Evolutionary conservation across 2,113 vertebrate genomes (phyloP).

Genomic region (Halichoerus grypus): DNA sequence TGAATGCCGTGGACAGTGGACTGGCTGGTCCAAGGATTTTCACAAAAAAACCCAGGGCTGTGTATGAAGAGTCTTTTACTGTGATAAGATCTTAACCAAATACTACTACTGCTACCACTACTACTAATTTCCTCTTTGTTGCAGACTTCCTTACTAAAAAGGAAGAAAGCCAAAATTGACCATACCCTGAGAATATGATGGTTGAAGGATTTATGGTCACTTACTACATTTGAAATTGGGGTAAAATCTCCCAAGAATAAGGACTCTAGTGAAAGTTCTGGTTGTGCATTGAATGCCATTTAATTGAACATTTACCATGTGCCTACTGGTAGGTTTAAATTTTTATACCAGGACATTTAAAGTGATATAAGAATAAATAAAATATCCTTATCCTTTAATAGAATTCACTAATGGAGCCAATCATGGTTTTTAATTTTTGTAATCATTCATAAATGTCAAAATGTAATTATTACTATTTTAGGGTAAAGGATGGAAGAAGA

Average conservation of each 20-base stretch:
- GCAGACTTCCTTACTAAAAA: neutral
- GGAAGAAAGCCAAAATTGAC: neutral
- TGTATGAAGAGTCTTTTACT: constrained; percentile 13
- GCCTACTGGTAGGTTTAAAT: neutral
- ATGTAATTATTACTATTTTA: neutral
- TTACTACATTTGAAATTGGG: constrained; percentile 29
- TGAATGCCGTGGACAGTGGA: constrained; percentile 59
- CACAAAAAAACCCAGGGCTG: constrained; percentile 43
- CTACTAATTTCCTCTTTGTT: constrained; percentile 10
- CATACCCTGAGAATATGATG: neutral
- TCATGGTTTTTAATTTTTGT: neutral
- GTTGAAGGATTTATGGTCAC: constrained; percentile 4
- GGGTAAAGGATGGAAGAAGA: neutral
- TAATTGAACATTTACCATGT: neutral
- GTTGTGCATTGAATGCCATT: neutral
- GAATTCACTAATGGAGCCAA: neutral
- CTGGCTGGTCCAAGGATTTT: constrained; percentile 60
- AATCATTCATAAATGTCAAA: neutral
- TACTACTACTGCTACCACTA: neutral
- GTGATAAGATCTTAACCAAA: constrained; percentile 37
- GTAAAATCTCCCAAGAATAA: neutral
- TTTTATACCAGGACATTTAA: neutral
- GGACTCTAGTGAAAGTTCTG: neutral
- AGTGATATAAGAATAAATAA: constrained; percentile 7
- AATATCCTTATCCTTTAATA: neutral